Evolutionary conservation across 2,888 invertebrate genomes (phyloP).

Genomic region (Troides helena): DNA sequence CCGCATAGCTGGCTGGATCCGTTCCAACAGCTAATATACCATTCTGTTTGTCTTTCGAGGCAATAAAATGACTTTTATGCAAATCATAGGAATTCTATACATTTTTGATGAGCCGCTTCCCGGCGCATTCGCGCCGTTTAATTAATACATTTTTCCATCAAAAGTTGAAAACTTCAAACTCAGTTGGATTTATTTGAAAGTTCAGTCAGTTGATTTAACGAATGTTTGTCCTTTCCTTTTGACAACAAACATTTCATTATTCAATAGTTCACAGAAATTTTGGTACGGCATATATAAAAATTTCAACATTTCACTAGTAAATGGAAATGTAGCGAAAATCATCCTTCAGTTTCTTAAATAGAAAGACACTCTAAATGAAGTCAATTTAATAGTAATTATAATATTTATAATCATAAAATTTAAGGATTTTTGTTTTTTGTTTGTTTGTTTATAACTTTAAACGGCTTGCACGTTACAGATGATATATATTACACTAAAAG

Average conservation of each 20-base stretch:
- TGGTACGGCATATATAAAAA: not conserved
- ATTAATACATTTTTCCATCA: slow-evolving; percentile 77
- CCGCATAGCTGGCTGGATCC: slow-evolving; percentile 65
- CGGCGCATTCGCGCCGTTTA: slow-evolving; percentile 68
- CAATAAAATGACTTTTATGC: slow-evolving; percentile 81
- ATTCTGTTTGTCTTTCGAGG: slow-evolving; percentile 79
- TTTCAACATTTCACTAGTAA: no score
- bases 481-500: no score
- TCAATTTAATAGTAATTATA: no score
- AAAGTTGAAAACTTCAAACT: slow-evolving; percentile 34
- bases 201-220: slow-evolving; percentile 13
- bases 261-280: not conserved
- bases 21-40: slow-evolving; percentile 75
- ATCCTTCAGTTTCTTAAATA: no score
- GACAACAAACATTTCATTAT: not conserved
- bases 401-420: no score
- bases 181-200: slow-evolving; percentile 23
- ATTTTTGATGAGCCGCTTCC: slow-evolving; percentile 75
- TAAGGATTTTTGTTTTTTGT: no score
- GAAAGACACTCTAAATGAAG: no score
- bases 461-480: no score
- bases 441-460: no score
- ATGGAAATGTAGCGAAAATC: no score
- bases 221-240: not conserved
- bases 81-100: slow-evolving; percentile 80